These are phyloP conservation scores for Dermochelys coriacea DNA, from an alignment of 2,797 vertebrate species.

Conservation along the genomic window DNA sequence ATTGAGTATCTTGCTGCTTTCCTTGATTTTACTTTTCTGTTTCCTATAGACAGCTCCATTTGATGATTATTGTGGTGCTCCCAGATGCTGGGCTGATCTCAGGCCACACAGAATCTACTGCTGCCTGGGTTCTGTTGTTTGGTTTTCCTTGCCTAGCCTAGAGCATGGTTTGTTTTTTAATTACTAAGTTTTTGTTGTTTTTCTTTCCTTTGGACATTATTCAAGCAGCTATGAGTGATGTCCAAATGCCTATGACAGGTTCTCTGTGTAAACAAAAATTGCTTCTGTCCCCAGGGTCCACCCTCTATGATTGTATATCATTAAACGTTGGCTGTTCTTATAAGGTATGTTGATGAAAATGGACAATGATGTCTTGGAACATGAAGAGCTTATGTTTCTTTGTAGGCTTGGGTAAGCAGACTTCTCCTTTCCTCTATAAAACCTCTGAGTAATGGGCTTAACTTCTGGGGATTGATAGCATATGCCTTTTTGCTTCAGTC, in stretches of 20 bases:
- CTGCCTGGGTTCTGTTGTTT: conserved; percentile 17
- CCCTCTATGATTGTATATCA: conserved; percentile 31
- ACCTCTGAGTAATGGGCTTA: neutral
- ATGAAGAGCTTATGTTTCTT: conserved; percentile 62
- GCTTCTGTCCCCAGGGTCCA: conserved; percentile 58
- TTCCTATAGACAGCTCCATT: conserved; percentile 47
- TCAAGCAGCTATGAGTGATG: conserved; percentile 56
- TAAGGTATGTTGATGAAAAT: conserved; percentile 69
- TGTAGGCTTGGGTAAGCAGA: conserved; percentile 61
- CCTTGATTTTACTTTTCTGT: neutral
- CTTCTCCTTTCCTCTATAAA: conserved; percentile 45
- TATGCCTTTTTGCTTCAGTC: neutral
- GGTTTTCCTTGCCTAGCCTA: conserved; percentile 50
- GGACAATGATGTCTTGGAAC: conserved; percentile 71
- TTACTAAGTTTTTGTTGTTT: conserved; percentile 39
- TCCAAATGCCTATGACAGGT: conserved; percentile 49
- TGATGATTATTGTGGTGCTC: conserved; percentile 55
- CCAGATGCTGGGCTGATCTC: neutral
- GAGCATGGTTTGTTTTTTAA: conserved; percentile 66
- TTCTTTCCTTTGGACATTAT: conserved; percentile 61
- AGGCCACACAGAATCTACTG: conserved; percentile 30
- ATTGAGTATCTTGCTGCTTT: neutral
- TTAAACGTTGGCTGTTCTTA: conserved; percentile 47
- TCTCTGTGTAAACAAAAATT: conserved; percentile 65
- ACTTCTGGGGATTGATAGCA: neutral